phyloP scores from a whole-genome alignment of 1,140 invertebrate genomes.

The Pristionchus pacificus region DNA sequence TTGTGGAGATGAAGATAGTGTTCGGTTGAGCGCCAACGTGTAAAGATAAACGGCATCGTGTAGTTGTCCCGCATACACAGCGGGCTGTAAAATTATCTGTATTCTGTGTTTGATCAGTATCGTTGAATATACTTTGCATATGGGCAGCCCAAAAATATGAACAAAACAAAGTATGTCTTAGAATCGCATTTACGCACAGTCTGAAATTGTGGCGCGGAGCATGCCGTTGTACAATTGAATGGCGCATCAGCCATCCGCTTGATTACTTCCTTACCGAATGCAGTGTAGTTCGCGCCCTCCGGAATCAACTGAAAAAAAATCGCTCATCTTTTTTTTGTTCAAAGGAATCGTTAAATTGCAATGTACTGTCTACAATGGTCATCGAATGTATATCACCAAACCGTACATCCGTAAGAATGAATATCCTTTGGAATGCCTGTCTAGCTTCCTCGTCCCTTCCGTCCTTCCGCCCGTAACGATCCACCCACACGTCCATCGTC shows the following conservation, averaged over 20 bases:
- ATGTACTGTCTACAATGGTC: no score
- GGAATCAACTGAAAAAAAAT: no score
- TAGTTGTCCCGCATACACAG: background rate
- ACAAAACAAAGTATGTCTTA: background rate
- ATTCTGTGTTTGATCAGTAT: no score
- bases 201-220: no score
- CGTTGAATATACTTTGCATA: no score
- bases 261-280: background rate
- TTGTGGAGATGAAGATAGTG: background rate
- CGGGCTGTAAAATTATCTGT: no score
- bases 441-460: background rate
- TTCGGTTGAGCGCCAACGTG: background rate
- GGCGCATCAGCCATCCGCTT: background rate
- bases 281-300: background rate
- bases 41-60: background rate
- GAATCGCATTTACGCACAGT: background rate
- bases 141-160: no score
- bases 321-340: no score
- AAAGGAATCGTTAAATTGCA: no score
- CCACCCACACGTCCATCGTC: background rate
- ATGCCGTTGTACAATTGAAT: background rate
- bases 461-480: background rate
- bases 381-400: no score
- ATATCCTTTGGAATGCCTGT: background rate
- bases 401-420: background rate